A percentile compares a stretch with the other conserved stretches of the same genome.
Conservation (phyloP, 35 echinoderm and acorn worm genomes). For the Apostichopus japonicus region DNA sequence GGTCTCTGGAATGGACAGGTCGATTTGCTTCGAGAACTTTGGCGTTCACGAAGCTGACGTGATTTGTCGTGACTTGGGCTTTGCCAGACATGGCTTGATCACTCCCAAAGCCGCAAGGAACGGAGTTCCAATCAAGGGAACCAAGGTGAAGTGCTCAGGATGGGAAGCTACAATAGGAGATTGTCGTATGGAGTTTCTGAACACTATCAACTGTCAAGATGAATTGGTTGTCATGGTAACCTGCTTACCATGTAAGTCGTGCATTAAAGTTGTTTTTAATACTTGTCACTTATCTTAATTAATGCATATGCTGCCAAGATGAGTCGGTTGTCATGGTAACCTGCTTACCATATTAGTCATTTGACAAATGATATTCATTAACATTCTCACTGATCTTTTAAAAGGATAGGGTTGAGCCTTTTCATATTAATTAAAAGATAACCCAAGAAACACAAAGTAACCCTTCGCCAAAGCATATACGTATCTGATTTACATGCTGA, state of each 20-base stretch:
- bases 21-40: slow-evolving; percentile 32
- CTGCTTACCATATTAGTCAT: slow-evolving; percentile 5
- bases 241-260: slow-evolving; percentile 14
- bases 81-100: neutral
- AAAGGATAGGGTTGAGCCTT: too few relatives aligned
- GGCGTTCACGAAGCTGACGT: slow-evolving; percentile 32
- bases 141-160: slow-evolving; percentile 35
- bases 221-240: slow-evolving; percentile 18
- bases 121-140: slow-evolving; percentile 8
- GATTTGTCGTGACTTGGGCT: slow-evolving; percentile 47
- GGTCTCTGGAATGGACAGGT: slow-evolving; percentile 17
- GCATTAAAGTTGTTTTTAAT: neutral
- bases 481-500: too few relatives aligned
- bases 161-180: neutral
- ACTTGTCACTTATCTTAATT: too few relatives aligned
- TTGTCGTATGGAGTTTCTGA: slow-evolving; percentile 32
- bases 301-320: neutral
- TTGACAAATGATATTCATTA: too few relatives aligned
- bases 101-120: neutral
- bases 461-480: too few relatives aligned
- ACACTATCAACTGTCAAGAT: slow-evolving; percentile 37
- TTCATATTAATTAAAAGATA: too few relatives aligned
- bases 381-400: too few relatives aligned
- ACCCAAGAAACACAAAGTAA: too few relatives aligned
- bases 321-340: slow-evolving; percentile 14